Percentiles rank a stretch among this genome's conserved stretches.
Evolutionary conservation across 1,140 invertebrate species (phyloP).

Genomic region (Aradophagus sp.): DNA sequence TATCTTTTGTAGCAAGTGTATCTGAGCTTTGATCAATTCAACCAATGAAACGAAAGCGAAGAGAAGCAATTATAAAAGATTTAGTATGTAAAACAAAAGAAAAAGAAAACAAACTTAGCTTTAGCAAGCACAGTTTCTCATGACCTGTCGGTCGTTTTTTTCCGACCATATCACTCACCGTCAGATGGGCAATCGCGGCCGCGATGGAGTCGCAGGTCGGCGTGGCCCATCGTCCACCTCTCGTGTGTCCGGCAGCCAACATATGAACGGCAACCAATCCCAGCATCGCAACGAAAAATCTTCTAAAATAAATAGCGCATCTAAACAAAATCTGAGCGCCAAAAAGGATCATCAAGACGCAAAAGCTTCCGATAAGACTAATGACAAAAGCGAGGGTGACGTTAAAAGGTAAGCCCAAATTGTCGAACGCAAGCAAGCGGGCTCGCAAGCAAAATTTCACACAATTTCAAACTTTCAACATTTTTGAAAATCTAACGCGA

Average conservation of each 20-base stretch:
- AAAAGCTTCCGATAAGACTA: constrained; percentile 73
- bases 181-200: constrained; percentile 75
- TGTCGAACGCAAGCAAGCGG: constrained; percentile 59
- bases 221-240: constrained; percentile 70
- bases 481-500: too few species aligned
- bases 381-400: constrained; percentile 73
- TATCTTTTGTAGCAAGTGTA: too few species aligned
- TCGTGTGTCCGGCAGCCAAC: constrained; percentile 74
- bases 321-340: constrained; percentile 75
- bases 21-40: too few species aligned
- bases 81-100: constrained; percentile 19
- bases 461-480: constrained; percentile 4
- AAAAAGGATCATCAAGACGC: constrained; percentile 75
- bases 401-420: constrained; percentile 74
- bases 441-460: constrained; percentile 62
- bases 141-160: constrained; percentile 70
- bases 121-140: constrained; percentile 63
- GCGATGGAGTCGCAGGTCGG: constrained; percentile 73
- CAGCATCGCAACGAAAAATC: constrained; percentile 75
- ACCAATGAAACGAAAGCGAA: too few species aligned
- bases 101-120: constrained; percentile 11
- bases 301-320: constrained; percentile 75
- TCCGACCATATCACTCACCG: constrained; percentile 63
- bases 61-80: too few species aligned
- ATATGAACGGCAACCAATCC: constrained; percentile 75